Evolutionary conservation across 2,113 vertebrate species (phyloP).

Genomic region (Paratilapia polleni): DNA sequence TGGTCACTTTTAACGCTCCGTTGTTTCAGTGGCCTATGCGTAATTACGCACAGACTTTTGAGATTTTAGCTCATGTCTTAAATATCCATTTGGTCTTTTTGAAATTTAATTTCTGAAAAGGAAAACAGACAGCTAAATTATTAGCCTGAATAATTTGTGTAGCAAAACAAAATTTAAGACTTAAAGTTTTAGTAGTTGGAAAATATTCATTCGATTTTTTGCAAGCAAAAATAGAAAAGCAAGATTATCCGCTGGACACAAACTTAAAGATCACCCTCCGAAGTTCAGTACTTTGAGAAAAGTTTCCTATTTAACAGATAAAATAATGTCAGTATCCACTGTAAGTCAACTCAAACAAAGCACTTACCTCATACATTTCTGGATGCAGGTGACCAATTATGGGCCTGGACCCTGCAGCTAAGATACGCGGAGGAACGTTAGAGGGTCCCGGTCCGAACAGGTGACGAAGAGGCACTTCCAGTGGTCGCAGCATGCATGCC

Average conservation of each 20-base stretch:
- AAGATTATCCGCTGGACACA: not conserved
- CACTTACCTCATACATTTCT: slow-evolving; percentile 90
- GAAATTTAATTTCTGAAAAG: too few relatives aligned
- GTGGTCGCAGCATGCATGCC: slow-evolving; percentile 81
- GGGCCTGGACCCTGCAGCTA: slow-evolving; percentile 77
- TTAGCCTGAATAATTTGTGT: not conserved
- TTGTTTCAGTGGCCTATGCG: not conserved
- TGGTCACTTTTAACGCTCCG: not conserved
- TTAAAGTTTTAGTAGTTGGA: not conserved
- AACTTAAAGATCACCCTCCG: not conserved
- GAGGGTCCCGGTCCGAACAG: slow-evolving; percentile 93
- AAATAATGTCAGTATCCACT: not conserved
- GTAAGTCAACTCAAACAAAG: not conserved
- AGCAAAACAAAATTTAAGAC: not conserved
- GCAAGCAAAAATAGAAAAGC: not conserved
- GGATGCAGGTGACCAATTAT: slow-evolving; percentile 89
- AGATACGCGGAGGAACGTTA: slow-evolving; percentile 84
- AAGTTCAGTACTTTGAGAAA: not conserved
- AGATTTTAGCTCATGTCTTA: not conserved
- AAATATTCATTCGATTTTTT: not conserved
- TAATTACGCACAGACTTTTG: slow-evolving; percentile 6
- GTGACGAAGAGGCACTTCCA: slow-evolving; percentile 83
- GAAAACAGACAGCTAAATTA: too few relatives aligned
- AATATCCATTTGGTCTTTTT: not conserved
- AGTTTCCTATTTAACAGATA: not conserved